Percentiles rank a stretch among this genome's conserved stretches.
These are phyloP conservation scores for Colinus virginianus DNA, from an alignment of 2,113 vertebrate species.

Conservation along the genomic window DNA sequence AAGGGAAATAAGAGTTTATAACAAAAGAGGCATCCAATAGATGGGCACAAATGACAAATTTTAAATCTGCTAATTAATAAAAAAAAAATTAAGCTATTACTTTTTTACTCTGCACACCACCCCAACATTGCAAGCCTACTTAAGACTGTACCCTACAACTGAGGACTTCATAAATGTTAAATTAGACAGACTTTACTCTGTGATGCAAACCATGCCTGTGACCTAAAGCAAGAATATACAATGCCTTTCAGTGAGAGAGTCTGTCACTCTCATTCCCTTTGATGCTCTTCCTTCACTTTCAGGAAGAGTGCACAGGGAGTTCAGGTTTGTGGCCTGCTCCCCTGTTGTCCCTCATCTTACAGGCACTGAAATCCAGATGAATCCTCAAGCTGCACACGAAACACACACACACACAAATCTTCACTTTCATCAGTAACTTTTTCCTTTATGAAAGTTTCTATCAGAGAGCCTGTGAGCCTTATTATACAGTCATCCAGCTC, in stretches of 20 bases:
- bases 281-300: constrained; percentile 77
- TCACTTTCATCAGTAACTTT: constrained; percentile 79
- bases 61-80: not conserved
- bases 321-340: constrained; percentile 65
- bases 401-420: not conserved
- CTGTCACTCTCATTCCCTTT: constrained; percentile 83
- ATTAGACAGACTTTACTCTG: constrained; percentile 76
- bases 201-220: constrained; percentile 74
- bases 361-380: constrained; percentile 67
- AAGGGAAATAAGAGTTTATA: rapidly evolving
- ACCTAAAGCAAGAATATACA: constrained; percentile 76
- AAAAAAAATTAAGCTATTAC: not conserved
- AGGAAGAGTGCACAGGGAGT: constrained; percentile 71
- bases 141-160: constrained; percentile 37
- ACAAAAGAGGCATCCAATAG: not conserved
- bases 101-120: not conserved
- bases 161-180: constrained; percentile 79
- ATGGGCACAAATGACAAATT: not conserved
- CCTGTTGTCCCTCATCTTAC: constrained; percentile 76
- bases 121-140: constrained; percentile 8
- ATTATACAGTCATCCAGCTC: constrained; percentile 70
- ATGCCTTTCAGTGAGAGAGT: constrained; percentile 74
- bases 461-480: constrained; percentile 38
- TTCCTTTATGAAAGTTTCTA: constrained; percentile 70
- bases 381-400: constrained; percentile 5